Base-by-base conservation (phyloP, 1,140 invertebrate species). In the Caenorhabditis brenneri region DNA sequence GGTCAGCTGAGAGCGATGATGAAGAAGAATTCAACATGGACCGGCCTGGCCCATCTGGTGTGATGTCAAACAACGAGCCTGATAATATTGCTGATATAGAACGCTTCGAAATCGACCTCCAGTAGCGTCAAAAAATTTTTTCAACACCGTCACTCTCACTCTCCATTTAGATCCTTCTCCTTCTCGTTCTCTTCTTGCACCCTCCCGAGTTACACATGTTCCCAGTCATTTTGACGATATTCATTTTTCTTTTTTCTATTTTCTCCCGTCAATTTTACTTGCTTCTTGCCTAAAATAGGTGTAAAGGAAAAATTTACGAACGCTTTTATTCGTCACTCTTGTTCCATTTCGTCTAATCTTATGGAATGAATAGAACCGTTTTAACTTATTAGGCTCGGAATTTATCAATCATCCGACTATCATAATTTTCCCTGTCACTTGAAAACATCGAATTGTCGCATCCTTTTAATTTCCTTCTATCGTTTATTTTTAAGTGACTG, bases 11-110 rank as follows among this genome's bases (percentile, higher is more conserved):
- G 2, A 42, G 65, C 36, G 65, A 74, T n/a, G 65, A 74, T n/a
- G 65, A 74, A n/a, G 65, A 74, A 42, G 65, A 74, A 36, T 74
- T 74, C 65, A 39, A 74, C 36, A 74, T 74, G 65, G 36, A 74
- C 36, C 33, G 65, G n/a, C 65, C 65, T 74, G 65, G 65, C 1
- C 65, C 65, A 27, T 74, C 65, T n/a, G 65, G 65, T 10, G 65
- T 74, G 65, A 74, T 74, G 24, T 27, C 58, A 15, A 65, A 65
- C 65, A 74, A 74, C 27, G 65, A 74, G 22, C 22, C 65, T 2
- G 29, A 5, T n/a, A 36, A 74, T 15, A 31, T 74, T 74, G 33
- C 65, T 42, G 65, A 74, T 12, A 22, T 74, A 19, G 65, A 74
- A 74, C 36, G 36, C 33, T 83, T 83, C 31, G 42, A 69, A 10